phyloP scores from a whole-genome alignment of 2,797 vertebrate species.

The Sebastes paucispinis region DNA sequence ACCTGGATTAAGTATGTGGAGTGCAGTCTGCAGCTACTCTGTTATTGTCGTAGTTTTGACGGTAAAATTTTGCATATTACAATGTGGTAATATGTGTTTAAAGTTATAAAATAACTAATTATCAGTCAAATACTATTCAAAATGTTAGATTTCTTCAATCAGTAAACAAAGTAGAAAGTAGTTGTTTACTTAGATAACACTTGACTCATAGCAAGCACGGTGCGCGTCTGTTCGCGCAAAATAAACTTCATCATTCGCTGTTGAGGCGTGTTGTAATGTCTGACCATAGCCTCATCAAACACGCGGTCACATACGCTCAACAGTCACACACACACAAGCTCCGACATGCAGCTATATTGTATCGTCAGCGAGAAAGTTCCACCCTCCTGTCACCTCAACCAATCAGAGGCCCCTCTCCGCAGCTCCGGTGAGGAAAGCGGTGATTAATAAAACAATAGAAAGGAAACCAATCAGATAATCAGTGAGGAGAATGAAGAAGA shows the following conservation, averaged over 20 bases:
- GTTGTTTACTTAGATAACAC: constrained; percentile 54
- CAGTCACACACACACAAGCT: constrained; percentile 39
- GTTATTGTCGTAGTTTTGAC: constrained; percentile 56
- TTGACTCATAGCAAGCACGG: constrained; percentile 56
- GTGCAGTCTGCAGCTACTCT: constrained; percentile 57
- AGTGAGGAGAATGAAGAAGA: constrained; percentile 4
- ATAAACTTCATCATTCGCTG: constrained; percentile 37
- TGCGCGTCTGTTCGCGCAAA: constrained; percentile 47
- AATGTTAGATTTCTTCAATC: constrained; percentile 64
- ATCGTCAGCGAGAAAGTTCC: constrained; percentile 55
- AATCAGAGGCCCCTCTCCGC: constrained; percentile 61
- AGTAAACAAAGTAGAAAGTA: constrained; percentile 74
- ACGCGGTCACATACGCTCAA: background rate
- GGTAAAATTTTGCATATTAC: constrained; percentile 74
- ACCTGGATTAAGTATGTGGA: constrained; percentile 49
- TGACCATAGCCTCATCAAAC: constrained; percentile 27
- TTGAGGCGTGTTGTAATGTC: constrained; percentile 6
- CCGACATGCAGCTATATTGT: constrained; percentile 65
- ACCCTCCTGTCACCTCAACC: constrained; percentile 62
- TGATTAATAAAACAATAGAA: constrained; percentile 12
- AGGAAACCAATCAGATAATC: background rate
- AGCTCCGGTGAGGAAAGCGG: constrained; percentile 37
- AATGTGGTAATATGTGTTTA: constrained; percentile 53
- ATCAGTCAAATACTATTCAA: constrained; percentile 65
- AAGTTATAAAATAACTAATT: constrained; percentile 70